These are phyloP conservation scores for Dryobates pubescens DNA, from an alignment of 2,797 vertebrate species.

Conservation along the genomic window DNA sequence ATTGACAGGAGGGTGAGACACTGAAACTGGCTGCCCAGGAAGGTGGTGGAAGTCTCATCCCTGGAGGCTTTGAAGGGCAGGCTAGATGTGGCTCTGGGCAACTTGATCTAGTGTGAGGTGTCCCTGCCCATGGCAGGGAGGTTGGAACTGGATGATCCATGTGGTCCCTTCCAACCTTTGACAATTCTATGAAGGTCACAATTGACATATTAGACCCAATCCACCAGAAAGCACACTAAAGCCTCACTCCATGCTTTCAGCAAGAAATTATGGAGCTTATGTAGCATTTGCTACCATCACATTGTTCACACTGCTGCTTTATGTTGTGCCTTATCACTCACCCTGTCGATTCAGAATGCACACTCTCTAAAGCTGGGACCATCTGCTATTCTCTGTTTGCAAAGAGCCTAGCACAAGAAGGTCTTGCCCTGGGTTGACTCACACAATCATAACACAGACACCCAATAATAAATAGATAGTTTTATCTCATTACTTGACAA, in stretches of 20 bases:
- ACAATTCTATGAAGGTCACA: neutral
- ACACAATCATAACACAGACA: neutral
- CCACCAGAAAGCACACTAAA: neutral
- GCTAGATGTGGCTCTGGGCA: too few relatives aligned
- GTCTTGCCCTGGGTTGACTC: constrained; percentile 8
- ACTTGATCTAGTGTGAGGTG: too few relatives aligned
- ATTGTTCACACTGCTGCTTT: constrained; percentile 33
- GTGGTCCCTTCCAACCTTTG: too few relatives aligned
- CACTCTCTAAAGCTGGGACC: constrained; percentile 31
- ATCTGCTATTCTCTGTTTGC: constrained; percentile 24
- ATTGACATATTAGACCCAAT: neutral
- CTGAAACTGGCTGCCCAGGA: too few relatives aligned
- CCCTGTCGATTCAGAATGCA: constrained; percentile 35
- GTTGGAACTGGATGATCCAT: too few relatives aligned
- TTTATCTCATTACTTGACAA: neutral
- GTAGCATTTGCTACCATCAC: constrained; percentile 42
- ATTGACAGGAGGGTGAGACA: too few relatives aligned
- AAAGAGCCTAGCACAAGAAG: neutral
- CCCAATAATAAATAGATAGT: constrained; percentile 17
- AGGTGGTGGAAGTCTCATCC: too few relatives aligned
- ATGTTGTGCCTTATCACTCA: constrained; percentile 16
- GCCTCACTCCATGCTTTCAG: neutral
- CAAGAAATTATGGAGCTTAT: constrained; percentile 2
- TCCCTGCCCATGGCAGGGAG: too few relatives aligned
- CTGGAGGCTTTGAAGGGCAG: too few relatives aligned